Base-by-base conservation (phyloP, 2,113 vertebrate genomes). In the Phylloscopus trochilus region DNA sequence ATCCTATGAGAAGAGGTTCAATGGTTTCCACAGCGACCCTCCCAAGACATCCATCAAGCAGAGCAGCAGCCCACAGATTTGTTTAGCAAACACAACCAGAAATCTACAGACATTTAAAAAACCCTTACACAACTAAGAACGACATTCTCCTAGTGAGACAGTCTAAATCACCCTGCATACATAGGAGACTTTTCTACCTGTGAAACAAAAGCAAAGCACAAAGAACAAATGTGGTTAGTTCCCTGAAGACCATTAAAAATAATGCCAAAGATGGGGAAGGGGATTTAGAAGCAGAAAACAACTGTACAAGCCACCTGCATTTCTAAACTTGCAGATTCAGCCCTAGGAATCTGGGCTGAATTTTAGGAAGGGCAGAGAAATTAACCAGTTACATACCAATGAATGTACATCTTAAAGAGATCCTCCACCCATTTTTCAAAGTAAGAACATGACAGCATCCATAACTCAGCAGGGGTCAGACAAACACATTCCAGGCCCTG, bases 21-120 rank as follows among this genome's bases (percentile, higher is more conserved):
- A 87, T 33, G 83, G 96, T 97, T 97, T 97, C 97, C 97, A 97
- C 79, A 94, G 97, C 69, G 95, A 98, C 93, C 64, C 84, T 96
- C 73, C 82, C 1, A n/a, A 95, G 87, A 91, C 62, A 87, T 86
- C 39, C 26, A 77, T 92, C 94, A 96, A 96, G 93, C 85, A 91
- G 63, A 79, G 37, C 64, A 87, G 73, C 79, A 87, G 89, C 91
- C 77, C 89, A 85, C 94, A 79, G 66, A 76, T 76, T 72, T 89
- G 92, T 94, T 97, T 89, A 93, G 73, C 79, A 93, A 90, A 96
- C 60, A 81, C 28, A 89, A 68, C 6, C 60, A 91, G 55, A 80
- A 92, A 91, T 66, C 59, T 47, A 69, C 0, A 69, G 30, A 76
- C 30, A 30, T 39, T 78, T 70, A 52, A 86, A 87, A 80, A 27